phyloP scores from a whole-genome alignment of 2,797 vertebrate species.

The Limosa lapponica region DNA sequence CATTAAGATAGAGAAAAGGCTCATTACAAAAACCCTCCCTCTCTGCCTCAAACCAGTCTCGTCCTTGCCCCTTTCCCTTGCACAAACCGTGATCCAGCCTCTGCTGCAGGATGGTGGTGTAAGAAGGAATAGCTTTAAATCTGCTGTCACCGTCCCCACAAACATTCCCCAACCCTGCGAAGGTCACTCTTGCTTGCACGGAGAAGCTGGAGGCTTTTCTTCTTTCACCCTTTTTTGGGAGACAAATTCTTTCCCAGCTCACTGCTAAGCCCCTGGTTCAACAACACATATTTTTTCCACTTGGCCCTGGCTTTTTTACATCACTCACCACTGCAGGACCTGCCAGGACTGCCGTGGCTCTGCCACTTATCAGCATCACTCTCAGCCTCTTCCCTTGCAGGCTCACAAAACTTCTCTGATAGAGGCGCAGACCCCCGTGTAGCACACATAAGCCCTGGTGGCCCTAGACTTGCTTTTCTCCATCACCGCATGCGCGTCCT shows the following conservation, averaged over 20 bases:
- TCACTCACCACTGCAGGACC: neutral
- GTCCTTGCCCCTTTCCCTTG: neutral
- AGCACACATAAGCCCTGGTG: neutral
- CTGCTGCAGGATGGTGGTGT: neutral
- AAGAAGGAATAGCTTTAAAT: neutral
- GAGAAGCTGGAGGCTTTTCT: neutral
- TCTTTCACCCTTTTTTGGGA: conserved; percentile 28
- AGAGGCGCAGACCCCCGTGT: neutral
- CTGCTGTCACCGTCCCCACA: neutral
- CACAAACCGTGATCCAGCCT: accelerated
- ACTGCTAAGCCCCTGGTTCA: conserved; percentile 22
- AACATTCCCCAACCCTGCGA: neutral
- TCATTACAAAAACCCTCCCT: neutral
- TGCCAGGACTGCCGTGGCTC: neutral
- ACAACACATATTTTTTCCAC: neutral
- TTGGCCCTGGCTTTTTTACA: neutral
- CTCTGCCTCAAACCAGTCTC: neutral
- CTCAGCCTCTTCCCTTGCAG: neutral
- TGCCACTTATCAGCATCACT: neutral
- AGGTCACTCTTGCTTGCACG: neutral
- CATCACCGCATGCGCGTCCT: accelerated
- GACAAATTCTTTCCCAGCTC: conserved; percentile 22
- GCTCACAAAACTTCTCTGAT: neutral
- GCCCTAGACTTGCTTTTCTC: neutral
- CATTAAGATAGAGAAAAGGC: neutral